Conservation (phyloP, 2,888 invertebrate species). For the Quadroppia sp. region DNA sequence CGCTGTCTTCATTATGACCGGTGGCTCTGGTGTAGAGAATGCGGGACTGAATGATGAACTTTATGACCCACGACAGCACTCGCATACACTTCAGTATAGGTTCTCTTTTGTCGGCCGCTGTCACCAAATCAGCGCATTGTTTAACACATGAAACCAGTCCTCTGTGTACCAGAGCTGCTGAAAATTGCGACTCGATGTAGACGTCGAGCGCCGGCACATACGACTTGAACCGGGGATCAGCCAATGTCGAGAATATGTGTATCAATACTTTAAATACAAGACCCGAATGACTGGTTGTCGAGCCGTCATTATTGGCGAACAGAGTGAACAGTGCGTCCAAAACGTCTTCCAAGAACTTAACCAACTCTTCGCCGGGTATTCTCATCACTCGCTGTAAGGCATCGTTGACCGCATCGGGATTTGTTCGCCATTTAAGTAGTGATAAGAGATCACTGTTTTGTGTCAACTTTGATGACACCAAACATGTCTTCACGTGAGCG, state of each 20-base stretch:
- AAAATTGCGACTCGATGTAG: conserved; percentile 89
- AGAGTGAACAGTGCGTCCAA: conserved; percentile 87
- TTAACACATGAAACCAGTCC: conserved; percentile 65
- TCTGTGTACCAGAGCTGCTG: conserved; percentile 84
- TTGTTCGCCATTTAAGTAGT: conserved; percentile 83
- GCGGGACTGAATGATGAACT: conserved; percentile 79
- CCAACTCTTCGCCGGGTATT: conserved; percentile 80
- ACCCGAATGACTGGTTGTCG: conserved; percentile 79
- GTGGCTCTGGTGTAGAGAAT: conserved; percentile 63
- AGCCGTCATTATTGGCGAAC: conserved; percentile 88
- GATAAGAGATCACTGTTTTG: conserved; percentile 88
- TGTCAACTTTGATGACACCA: conserved; percentile 94
- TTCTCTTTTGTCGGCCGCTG: conserved; percentile 66
- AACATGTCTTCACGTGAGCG: conserved; percentile 71
- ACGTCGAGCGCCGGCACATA: conserved; percentile 90
- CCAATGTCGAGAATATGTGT: conserved; percentile 81
- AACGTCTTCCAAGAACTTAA: conserved; percentile 90
- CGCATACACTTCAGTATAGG: conserved; percentile 84
- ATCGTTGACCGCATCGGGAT: conserved; percentile 78
- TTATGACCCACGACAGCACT: conserved; percentile 85
- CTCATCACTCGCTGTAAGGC: conserved; percentile 74
- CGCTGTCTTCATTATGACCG: conserved; percentile 51
- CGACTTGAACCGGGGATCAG: conserved; percentile 86
- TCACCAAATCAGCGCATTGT: conserved; percentile 80
- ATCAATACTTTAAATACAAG: conserved; percentile 84